phyloP scores from a whole-genome alignment of 2,888 invertebrate genomes.

The Molorchus minor region DNA sequence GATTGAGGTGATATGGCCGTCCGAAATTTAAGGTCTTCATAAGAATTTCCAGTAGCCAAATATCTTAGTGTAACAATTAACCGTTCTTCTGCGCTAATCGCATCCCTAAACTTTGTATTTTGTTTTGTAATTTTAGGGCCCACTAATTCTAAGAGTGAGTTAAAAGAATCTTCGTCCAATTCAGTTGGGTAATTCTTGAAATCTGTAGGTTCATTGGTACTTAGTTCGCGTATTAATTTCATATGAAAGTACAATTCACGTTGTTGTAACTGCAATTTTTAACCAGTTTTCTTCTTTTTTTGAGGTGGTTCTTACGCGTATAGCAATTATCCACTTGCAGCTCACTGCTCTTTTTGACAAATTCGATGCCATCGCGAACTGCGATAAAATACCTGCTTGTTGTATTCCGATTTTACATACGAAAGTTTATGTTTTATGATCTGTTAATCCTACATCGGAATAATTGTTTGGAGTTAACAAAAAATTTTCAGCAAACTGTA shows the following conservation, averaged over 20 bases:
- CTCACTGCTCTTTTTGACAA: neutral
- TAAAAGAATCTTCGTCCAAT: slow-evolving; percentile 27
- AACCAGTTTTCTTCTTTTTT: neutral
- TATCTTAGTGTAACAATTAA: too few species aligned
- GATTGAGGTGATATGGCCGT: too few species aligned
- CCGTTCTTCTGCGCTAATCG: too few species aligned
- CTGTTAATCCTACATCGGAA: too few species aligned
- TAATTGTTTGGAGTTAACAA: too few species aligned
- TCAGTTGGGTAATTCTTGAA: slow-evolving; percentile 26
- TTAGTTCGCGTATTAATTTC: slow-evolving; percentile 9
- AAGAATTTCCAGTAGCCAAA: too few species aligned
- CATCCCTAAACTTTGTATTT: slow-evolving; percentile 23
- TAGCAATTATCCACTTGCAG: neutral
- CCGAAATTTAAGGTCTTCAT: too few species aligned
- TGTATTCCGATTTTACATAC: too few species aligned
- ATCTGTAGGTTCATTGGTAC: slow-evolving; percentile 23
- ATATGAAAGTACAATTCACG: slow-evolving; percentile 18
- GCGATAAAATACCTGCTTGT: too few species aligned
- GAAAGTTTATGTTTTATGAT: too few species aligned
- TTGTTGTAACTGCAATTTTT: neutral
- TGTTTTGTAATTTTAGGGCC: slow-evolving; percentile 20
- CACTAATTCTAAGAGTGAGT: slow-evolving; percentile 22
- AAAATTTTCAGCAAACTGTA: too few species aligned
- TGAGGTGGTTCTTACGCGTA: neutral
- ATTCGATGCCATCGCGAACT: neutral